Percentiles rank a stretch among this genome's conserved stretches.
Evolutionary conservation across 2,113 vertebrate genomes (phyloP).

Genomic region (Thunnus maccoyii): DNA sequence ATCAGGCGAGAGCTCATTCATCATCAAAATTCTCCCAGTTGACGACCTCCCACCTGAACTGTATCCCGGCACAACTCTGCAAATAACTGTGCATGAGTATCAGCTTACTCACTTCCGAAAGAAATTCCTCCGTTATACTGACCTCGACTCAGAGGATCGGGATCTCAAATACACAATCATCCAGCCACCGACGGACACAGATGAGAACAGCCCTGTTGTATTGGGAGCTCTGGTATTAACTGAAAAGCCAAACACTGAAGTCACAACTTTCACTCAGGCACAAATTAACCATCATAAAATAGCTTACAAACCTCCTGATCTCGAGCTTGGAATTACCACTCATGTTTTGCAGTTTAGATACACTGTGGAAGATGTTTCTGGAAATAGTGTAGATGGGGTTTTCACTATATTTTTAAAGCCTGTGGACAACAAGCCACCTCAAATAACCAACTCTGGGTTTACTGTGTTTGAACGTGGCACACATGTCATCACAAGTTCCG

Average conservation of each 20-base stretch:
- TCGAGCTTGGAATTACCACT: slow-evolving; percentile 92
- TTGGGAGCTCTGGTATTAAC: slow-evolving; percentile 91
- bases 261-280: slow-evolving; percentile 93
- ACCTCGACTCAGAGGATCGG: slow-evolving; percentile 93
- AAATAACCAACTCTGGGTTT: slow-evolving; percentile 94
- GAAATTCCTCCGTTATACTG: slow-evolving; percentile 91
- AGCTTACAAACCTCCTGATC: slow-evolving; percentile 90
- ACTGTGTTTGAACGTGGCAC: slow-evolving; percentile 87
- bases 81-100: slow-evolving; percentile 93
- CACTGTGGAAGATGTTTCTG: slow-evolving; percentile 91
- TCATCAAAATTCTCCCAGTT: slow-evolving; percentile 90
- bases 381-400: slow-evolving; percentile 87
- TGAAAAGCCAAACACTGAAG: slow-evolving; percentile 87
- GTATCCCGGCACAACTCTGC: slow-evolving; percentile 88
- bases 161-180: slow-evolving; percentile 91
- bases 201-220: slow-evolving; percentile 87
- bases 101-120: slow-evolving; percentile 90
- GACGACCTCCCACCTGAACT: slow-evolving; percentile 93
- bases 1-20: slow-evolving; percentile 88
- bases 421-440: slow-evolving; percentile 94
- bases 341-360: slow-evolving; percentile 92
- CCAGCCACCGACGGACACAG: slow-evolving; percentile 90
- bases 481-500: slow-evolving; percentile 86
- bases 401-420: slow-evolving; percentile 94
- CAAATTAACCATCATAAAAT: slow-evolving; percentile 98